A percentile compares a stretch with the other conserved stretches of the same genome.
Evolutionary conservation across 2,113 vertebrate species (phyloP).

Genomic region (Macquaria ambigua): DNA sequence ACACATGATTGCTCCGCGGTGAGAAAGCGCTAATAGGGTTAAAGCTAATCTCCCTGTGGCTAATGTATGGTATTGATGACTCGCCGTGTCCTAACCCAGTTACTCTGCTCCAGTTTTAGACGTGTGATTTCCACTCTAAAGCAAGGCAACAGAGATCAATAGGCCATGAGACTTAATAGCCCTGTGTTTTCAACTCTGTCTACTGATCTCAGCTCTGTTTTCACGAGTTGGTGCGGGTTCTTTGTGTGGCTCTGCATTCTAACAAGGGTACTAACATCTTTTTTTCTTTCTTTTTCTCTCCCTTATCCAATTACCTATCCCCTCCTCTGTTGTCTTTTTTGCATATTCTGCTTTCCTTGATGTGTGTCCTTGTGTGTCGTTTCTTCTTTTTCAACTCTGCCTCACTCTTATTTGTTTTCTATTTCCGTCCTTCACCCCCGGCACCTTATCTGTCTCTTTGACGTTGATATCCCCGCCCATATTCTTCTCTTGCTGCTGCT

Average conservation of each 20-base stretch:
- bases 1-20: constrained; percentile 12
- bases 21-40: constrained; percentile 39
- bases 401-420: constrained; percentile 23
- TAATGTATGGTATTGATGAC: constrained; percentile 52
- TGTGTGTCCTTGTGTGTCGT: not conserved
- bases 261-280: constrained; percentile 84
- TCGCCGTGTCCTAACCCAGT: constrained; percentile 57
- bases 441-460: constrained; percentile 24
- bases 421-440: not conserved
- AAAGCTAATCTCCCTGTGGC: constrained; percentile 40
- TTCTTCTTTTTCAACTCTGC: constrained; percentile 1
- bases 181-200: constrained; percentile 36
- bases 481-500: not conserved
- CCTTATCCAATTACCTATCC: constrained; percentile 50
- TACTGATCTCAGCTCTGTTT: constrained; percentile 51
- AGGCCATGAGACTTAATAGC: constrained; percentile 43
- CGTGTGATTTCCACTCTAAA: constrained; percentile 44
- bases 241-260: constrained; percentile 54
- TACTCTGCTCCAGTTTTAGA: constrained; percentile 52
- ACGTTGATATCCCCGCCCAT: constrained; percentile 10
- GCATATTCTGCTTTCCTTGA: constrained; percentile 11
- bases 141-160: constrained; percentile 47
- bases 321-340: constrained; percentile 29
- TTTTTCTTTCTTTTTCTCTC: constrained; percentile 72
- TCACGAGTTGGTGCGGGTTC: constrained; percentile 26